These are phyloP conservation scores for Synergus japonicus DNA, from an alignment of 2,888 invertebrate species.

Conservation along the genomic window DNA sequence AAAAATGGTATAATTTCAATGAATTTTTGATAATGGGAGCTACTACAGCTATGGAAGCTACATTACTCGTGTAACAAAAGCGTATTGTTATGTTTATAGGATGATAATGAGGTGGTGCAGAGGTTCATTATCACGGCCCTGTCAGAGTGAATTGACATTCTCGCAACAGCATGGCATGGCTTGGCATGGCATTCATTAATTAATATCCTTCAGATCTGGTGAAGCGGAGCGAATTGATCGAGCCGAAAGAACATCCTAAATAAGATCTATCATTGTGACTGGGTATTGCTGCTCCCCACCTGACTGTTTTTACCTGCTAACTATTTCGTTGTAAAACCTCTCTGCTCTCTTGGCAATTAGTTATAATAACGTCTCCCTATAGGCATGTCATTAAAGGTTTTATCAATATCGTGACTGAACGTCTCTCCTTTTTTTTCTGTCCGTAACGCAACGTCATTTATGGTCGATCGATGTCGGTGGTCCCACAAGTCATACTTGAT, in stretches of 20 bases:
- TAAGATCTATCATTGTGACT: conserved; percentile 13
- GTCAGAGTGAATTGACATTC: conserved; percentile 24
- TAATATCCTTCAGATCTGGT: not conserved
- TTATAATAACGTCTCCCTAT: conserved; percentile 18
- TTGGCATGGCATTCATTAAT: not conserved
- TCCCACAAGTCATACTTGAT: conserved; percentile 25
- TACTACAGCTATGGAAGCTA: not conserved
- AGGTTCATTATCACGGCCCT: not conserved
- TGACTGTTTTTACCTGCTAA: conserved; percentile 1
- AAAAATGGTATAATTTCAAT: not conserved
- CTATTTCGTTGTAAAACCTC: not conserved
- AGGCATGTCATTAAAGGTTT: conserved; percentile 31
- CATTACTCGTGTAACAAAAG: not conserved
- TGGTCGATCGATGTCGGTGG: conserved; percentile 36
- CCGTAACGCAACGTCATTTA: conserved; percentile 31
- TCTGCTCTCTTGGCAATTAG: conserved; percentile 10
- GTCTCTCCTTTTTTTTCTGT: not conserved
- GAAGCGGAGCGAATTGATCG: not conserved
- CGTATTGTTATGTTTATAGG: not conserved
- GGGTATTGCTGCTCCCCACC: not conserved
- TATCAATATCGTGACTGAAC: conserved; percentile 36
- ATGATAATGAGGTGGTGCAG: conserved; percentile 3
- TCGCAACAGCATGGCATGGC: not conserved
- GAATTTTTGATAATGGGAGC: not conserved
- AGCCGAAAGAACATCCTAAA: conserved; percentile 10